Base-by-base conservation (phyloP, 2,797 vertebrate genomes). In the Pipistrellus kuhlii region DNA sequence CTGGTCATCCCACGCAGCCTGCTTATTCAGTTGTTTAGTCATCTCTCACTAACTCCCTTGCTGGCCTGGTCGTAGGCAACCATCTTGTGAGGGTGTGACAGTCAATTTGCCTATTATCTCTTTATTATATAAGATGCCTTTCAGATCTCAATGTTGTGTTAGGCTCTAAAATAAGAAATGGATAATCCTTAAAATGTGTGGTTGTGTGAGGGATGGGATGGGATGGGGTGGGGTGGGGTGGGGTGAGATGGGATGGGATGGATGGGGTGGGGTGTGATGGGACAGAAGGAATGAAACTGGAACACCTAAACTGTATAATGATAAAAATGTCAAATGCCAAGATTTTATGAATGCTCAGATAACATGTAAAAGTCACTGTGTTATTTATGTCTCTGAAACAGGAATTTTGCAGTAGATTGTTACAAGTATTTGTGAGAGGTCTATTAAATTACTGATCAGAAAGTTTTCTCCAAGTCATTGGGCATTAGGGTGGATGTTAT, bases 141-240 rank as follows among this genome's bases (percentile, higher is more conserved):
- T 85, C 44, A 59, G n/a, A 91, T 80, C 27, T 88, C 38, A n/a
- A 30, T 23, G 41, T 41, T 88, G 62, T 82, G 48, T 81, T 71
- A 66, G 44, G 53, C 59, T 96, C 77, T 86, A 66, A 94, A 57
- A 66, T 75, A 78, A 85, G 53, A 83, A 32, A 86, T 59, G 64
- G 55, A 86, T 72, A 81, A 68, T 14, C 17, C 77, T 86, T 85
- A 48, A 88, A 94, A 55, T 48, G n/a, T 75, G 75, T 82, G 35
- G 15, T 57, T 35, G 4, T 41, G 48, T 64, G 32, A 71, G 38
- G 64, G 2, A 14, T 32, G 27, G 80, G 23, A 18, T 32, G 62
- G 62, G 14, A n/a, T 66, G 62, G 62, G 30, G 30, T 64, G 30
- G 62, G 14, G 14, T 64, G 62, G 62, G 62, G 17, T 64, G 62